Percentiles rank a stretch among this genome's conserved stretches.
phyloP scores from a whole-genome alignment of 2,113 vertebrate species.

The Pachyramphus minor region DNA sequence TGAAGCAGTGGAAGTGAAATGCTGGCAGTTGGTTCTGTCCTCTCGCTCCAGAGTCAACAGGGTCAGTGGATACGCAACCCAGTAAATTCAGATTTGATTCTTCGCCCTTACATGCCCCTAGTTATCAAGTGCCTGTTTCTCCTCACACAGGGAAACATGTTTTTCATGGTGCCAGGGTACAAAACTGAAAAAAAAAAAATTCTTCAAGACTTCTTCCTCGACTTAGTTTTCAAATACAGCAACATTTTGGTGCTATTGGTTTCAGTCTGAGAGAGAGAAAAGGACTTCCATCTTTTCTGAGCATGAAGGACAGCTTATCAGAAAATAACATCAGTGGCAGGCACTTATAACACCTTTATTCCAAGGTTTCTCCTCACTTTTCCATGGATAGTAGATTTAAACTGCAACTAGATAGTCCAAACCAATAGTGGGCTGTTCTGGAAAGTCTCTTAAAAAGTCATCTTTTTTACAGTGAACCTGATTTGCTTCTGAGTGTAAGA shows the following conservation, averaged over 20 bases:
- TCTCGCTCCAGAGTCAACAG: background rate
- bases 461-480: background rate
- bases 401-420: slow-evolving; percentile 34
- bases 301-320: slow-evolving; percentile 70
- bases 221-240: slow-evolving; percentile 43
- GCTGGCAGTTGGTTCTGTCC: background rate
- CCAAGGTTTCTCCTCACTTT: slow-evolving; percentile 62
- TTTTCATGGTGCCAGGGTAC: background rate
- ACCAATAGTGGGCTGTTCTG: background rate
- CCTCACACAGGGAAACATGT: background rate
- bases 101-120: background rate
- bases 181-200: background rate
- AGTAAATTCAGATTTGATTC: background rate
- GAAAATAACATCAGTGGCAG: slow-evolving; percentile 71
- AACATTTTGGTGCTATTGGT: slow-evolving; percentile 6
- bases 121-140: background rate
- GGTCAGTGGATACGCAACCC: background rate
- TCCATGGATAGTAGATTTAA: slow-evolving; percentile 60
- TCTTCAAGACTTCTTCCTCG: background rate
- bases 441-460: background rate
- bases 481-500: background rate
- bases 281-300: slow-evolving; percentile 54
- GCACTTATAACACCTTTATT: slow-evolving; percentile 71
- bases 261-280: slow-evolving; percentile 41
- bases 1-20: background rate